Percentiles rank a stretch among this genome's conserved stretches.
phyloP scores from a whole-genome alignment of 2,797 vertebrate species.

The Ctenosaura bakeri region DNA sequence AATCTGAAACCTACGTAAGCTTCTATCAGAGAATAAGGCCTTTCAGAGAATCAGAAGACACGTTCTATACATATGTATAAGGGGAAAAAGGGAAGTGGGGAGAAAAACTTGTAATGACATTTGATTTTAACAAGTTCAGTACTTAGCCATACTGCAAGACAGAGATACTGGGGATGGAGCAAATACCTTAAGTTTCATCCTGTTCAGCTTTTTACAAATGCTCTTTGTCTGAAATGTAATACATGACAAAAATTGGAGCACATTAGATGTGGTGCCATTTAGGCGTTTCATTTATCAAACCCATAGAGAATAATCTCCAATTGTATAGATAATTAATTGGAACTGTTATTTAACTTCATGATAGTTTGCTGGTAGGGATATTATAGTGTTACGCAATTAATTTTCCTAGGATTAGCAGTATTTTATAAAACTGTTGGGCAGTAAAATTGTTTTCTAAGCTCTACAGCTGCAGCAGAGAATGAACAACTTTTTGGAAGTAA shows the following conservation, averaged over 20 bases:
- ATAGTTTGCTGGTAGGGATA: slow-evolving; percentile 17
- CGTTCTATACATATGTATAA: too few species aligned
- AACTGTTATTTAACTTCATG: slow-evolving; percentile 40
- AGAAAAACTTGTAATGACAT: neutral
- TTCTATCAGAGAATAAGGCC: too few species aligned
- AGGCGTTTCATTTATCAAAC: slow-evolving; percentile 42
- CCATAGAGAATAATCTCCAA: slow-evolving; percentile 42
- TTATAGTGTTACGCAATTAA: neutral
- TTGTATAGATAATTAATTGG: slow-evolving; percentile 34
- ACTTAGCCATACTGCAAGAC: neutral
- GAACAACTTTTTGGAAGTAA: neutral
- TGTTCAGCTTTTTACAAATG: neutral
- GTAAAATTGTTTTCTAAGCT: slow-evolving; percentile 40
- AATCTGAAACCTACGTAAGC: too few species aligned
- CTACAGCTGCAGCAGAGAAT: slow-evolving; percentile 29
- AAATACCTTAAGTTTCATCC: neutral
- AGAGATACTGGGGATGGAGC: neutral
- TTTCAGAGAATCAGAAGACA: too few species aligned
- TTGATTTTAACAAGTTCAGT: neutral
- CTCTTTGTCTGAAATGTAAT: neutral
- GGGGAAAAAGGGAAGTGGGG: too few species aligned
- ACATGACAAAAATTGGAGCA: neutral
- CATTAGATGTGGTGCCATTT: neutral
- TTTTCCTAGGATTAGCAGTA: slow-evolving; percentile 44
- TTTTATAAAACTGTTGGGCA: slow-evolving; percentile 4